A percentile compares a stretch with the other conserved stretches of the same genome.
Conservation (phyloP, 2,113 vertebrate species). For the Calcarius ornatus region DNA sequence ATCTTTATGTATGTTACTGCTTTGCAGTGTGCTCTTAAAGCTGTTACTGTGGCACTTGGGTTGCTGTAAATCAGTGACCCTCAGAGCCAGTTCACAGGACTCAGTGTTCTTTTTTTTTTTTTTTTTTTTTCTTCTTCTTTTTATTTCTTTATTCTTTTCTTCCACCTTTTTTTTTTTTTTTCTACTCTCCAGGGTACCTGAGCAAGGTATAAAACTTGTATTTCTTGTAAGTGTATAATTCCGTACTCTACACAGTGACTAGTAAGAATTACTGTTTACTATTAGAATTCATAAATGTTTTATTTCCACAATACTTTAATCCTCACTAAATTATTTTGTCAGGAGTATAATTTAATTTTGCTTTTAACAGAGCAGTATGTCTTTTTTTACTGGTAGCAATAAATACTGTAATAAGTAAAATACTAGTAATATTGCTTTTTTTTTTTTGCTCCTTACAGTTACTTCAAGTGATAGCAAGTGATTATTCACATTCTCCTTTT, state of each 20-base stretch:
- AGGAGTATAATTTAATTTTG: not conserved
- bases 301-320: not conserved
- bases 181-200: too few species aligned
- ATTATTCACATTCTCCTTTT: not conserved
- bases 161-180: too few species aligned
- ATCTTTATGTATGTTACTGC: not conserved
- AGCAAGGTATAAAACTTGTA: not conserved
- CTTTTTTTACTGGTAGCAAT: not conserved
- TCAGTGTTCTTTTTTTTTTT: not conserved
- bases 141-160: accelerated
- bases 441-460: not conserved
- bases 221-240: not conserved
- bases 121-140: too few species aligned
- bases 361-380: not conserved
- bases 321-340: not conserved
- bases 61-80: not conserved
- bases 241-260: not conserved
- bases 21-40: not conserved
- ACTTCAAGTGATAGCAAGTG: not conserved
- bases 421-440: not conserved
- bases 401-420: not conserved
- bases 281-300: not conserved
- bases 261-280: not conserved
- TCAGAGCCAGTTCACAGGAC: not conserved
- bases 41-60: not conserved